Base-by-base conservation (phyloP, 92 coral and sea anemone genomes). In the Porites divaricata region DNA sequence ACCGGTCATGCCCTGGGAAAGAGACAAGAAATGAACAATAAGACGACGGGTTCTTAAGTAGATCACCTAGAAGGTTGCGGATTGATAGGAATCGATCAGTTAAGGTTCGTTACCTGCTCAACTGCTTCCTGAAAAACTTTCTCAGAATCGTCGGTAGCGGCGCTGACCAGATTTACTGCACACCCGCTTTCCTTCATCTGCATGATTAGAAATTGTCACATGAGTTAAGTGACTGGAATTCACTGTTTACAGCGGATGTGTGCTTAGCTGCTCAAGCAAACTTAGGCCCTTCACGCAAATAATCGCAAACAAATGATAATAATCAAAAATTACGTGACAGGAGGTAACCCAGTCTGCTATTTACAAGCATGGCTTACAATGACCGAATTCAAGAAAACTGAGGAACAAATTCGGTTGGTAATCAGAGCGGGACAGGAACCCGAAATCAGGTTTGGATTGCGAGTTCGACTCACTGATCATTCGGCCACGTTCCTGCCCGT, bases 71-170 rank as follows among this genome's bases (percentile, higher is more conserved):
- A 22, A 23, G 14, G 14, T 21, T 8, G 41, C 14, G 14, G 26
- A 23, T 20, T 25, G 19, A 9, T 14, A 16, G 19, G 16, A 8
- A n/a, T 51, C 69, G 24, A 14, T 23, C 25, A 13, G 53, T 41
- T n/a, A 6, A 12, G 10, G 45, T 6, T 17, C 12, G 41, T 61
- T 52, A 96, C 99, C 98, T 92, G 98, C 79, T 97, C 99, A 68
- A 97, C 89, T 21, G 99, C 99, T 57, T 93, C 98, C 76, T 97
- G 99, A 78, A 97, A 97, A 17, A 97, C 95, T 81, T 95, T 97
- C 86, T 97, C 99, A 8, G 97, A 93, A 77, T 97, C 99, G 74
- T 97, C 98, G 15, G 99, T 95, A 16, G 93, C 89, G 12, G 98
- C 88, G 59, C 98, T 95, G 77, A 97, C 93, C 45, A 97, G 64